Evolutionary conservation across 2,888 invertebrate species (phyloP).

Genomic region (Agrotis puta): DNA sequence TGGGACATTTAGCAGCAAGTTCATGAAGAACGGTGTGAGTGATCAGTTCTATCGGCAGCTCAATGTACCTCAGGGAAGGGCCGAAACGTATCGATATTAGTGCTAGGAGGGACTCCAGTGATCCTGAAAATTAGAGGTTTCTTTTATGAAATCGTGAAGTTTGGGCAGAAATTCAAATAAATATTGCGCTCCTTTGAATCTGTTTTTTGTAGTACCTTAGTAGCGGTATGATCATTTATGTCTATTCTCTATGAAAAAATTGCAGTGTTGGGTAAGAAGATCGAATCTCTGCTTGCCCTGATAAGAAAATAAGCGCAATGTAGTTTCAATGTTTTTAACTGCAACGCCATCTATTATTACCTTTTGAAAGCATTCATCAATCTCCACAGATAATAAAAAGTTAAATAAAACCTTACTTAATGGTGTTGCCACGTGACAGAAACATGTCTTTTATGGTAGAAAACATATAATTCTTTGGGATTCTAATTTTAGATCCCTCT

Average conservation of each 20-base stretch:
- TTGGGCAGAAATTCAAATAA: neutral
- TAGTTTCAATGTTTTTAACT: neutral
- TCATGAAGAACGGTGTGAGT: constrained; percentile 99
- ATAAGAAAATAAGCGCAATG: neutral
- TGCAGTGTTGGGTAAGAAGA: neutral
- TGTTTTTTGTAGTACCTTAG: no score
- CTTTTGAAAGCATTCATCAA: neutral
- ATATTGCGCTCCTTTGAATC: no score
- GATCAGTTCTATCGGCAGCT: constrained; percentile 98
- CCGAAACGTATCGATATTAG: constrained; percentile 97
- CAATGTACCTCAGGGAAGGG: constrained; percentile 96
- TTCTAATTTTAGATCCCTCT: constrained; percentile 36
- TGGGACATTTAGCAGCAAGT: constrained; percentile 98
- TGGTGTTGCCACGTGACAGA: constrained; percentile 42
- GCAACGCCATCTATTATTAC: constrained; percentile 51
- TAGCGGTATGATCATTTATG: no score
- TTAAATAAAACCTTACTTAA: neutral
- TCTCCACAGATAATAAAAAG: constrained; percentile 17
- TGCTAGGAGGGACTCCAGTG: constrained; percentile 96
- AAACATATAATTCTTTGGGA: constrained; percentile 7
- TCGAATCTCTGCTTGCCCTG: neutral
- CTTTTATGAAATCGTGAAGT: neutral
- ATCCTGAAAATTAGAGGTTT: constrained; percentile 87
- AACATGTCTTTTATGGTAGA: constrained; percentile 46
- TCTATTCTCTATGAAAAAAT: neutral